Percentiles rank a stretch among this genome's conserved stretches.
phyloP scores from a whole-genome alignment of 2,113 vertebrate genomes.

The Ictalurus furcatus region DNA sequence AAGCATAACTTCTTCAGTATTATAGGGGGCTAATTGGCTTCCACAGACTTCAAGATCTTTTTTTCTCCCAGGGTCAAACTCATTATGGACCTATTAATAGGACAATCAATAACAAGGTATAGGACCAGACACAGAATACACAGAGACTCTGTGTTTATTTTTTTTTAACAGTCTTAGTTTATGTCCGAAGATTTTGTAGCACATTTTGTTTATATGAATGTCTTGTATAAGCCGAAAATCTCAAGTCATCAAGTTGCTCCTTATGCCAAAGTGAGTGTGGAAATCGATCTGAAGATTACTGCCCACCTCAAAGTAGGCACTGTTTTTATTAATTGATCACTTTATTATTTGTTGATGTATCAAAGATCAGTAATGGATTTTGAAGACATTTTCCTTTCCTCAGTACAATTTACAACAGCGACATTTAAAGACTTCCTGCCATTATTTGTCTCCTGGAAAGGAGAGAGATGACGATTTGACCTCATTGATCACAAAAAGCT shows the following conservation, averaged over 20 bases:
- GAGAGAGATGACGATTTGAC: slow-evolving; percentile 2
- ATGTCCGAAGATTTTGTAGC: neutral
- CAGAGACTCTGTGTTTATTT: neutral
- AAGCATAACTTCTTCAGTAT: slow-evolving; percentile 41
- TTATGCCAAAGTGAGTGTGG: slow-evolving; percentile 56
- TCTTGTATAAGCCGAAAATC: slow-evolving; percentile 50
- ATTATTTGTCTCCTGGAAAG: neutral
- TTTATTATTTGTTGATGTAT: neutral
- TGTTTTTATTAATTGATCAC: neutral
- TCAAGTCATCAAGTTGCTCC: slow-evolving; percentile 52
- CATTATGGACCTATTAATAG: slow-evolving; percentile 41
- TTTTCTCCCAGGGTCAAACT: slow-evolving; percentile 53
- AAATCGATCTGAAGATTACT: slow-evolving; percentile 56
- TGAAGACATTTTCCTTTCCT: neutral
- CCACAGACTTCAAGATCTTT: slow-evolving; percentile 59
- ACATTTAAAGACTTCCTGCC: slow-evolving; percentile 38
- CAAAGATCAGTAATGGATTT: neutral
- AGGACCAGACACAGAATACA: neutral
- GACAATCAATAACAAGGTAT: slow-evolving; percentile 46
- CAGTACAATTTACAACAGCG: slow-evolving; percentile 55
- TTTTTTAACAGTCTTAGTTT: too few relatives aligned
- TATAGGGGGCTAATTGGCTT: slow-evolving; percentile 29
- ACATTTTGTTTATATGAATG: neutral
- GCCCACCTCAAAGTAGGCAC: slow-evolving; percentile 62
- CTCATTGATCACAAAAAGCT: slow-evolving; percentile 19